Evolutionary conservation across 2,113 vertebrate genomes (phyloP).

Genomic region (Esox niger): DNA sequence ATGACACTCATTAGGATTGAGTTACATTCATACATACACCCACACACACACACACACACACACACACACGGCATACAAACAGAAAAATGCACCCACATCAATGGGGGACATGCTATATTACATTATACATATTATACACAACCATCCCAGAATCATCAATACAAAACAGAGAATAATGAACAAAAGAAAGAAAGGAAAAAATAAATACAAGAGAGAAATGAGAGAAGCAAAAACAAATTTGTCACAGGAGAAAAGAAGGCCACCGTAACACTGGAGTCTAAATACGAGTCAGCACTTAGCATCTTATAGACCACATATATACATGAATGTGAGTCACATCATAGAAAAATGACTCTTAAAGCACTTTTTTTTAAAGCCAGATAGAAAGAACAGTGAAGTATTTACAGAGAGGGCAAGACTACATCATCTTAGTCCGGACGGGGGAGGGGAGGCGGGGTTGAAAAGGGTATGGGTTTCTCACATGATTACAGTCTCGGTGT

Average conservation of each 20-base stretch:
- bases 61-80: constrained; percentile 17
- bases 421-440: background rate
- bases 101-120: constrained; percentile 79
- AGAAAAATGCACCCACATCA: constrained; percentile 80
- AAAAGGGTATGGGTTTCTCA: constrained; percentile 40
- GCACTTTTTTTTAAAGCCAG: constrained; percentile 21
- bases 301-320: constrained; percentile 16
- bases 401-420: constrained; percentile 49
- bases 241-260: constrained; percentile 67
- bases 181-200: constrained; percentile 21
- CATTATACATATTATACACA: constrained; percentile 82
- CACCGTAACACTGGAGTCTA: constrained; percentile 88
- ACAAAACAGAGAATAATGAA: constrained; percentile 25
- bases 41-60: constrained; percentile 69
- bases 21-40: constrained; percentile 74
- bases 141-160: constrained; percentile 54
- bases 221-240: constrained; percentile 29
- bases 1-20: constrained; percentile 44
- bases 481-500: constrained; percentile 77
- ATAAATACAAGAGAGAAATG: constrained; percentile 9
- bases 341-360: constrained; percentile 33
- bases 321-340: constrained; percentile 33
- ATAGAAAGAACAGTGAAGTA: constrained; percentile 42
- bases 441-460: background rate
- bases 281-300: constrained; percentile 25